A percentile compares a stretch with the other conserved stretches of the same genome.
Evolutionary conservation across 2,888 invertebrate genomes (phyloP).

Genomic region (Melieria omissa): DNA sequence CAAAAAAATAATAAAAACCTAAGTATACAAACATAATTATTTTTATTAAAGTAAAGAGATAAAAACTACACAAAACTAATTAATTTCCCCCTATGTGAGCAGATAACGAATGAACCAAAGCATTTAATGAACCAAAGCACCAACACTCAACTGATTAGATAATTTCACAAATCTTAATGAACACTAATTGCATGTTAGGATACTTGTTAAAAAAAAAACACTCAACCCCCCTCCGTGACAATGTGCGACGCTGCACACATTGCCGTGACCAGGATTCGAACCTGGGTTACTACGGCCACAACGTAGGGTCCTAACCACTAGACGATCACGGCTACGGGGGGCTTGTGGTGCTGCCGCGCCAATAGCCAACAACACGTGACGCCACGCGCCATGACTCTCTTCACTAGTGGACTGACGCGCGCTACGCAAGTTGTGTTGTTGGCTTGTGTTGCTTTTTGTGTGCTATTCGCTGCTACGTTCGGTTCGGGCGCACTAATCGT

Average conservation of each 20-base stretch:
- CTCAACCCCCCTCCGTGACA: conserved; percentile 51
- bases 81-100: not conserved
- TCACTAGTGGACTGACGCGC: no score
- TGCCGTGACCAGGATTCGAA: conserved; percentile 65
- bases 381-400: not conserved
- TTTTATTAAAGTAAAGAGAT: conserved; percentile 14
- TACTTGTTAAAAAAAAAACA: conserved; percentile 28
- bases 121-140: no score
- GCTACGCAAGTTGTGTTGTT: not conserved
- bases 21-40: not conserved
- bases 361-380: not conserved
- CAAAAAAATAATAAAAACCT: no score
- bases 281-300: conserved; percentile 67
- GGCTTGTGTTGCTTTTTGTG: not conserved
- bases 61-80: conserved; percentile 8
- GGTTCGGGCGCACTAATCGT: not conserved
- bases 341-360: not conserved
- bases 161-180: not conserved
- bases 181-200: not conserved
- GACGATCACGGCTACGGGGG: conserved; percentile 63
- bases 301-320: conserved; percentile 67
- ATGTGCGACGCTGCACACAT: conserved; percentile 49
- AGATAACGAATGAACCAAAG: not conserved
- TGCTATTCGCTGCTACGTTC: not conserved
- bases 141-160: not conserved